Evolutionary conservation across 2,113 vertebrate species (phyloP), one percentile per base, ranked within the genome.

Genomic region (Sinocyclocheilus rhinocerous): DNA sequence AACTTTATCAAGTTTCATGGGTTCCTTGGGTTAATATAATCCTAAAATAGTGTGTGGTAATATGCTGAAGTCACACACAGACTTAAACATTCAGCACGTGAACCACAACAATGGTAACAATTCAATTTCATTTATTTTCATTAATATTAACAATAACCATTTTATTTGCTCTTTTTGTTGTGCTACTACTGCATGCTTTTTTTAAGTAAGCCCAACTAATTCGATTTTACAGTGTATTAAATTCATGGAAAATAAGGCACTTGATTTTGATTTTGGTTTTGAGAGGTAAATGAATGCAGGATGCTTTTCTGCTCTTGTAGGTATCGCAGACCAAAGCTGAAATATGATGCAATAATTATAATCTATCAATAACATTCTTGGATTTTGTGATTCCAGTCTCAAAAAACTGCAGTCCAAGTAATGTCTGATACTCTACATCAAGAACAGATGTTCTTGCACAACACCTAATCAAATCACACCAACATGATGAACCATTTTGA

Each of bases 241-340:
- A 52, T 15, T 81, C 26, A 26, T 81, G 80, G 16, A 69, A 67
- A 81, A 81, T 11, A 55, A 50, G 18, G 61, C 45, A 67, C 26
- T 67, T 82, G 10, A 42, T 52, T 52, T 52, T 52, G 50, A 82
- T 69, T 50, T 11, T 48, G 45, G 67, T 50, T 50, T 29, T 69
- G 6, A 50, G 63, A 67, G 26, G 24, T 20, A 77, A 42, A 63
- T 80, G 6, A 24, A n/a, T 67, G 59, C 55, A 39, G 11, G 11
- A 7, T 15, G 52, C 20, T n/a, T n/a, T 12, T 39, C 55, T 61
- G 77, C 55, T 59, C 36, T 79, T 39, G 76, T 79, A 12, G 52
- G 39, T 13, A 9, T 36, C 76, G 22, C 33, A 59, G 29, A 72
- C 5, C 11, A 59, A 22, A 75, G 22, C 11, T 45, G 2, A 73